Evolutionary conservation across 2,113 vertebrate species (phyloP), one percentile per base, ranked within the genome.

Genomic region (Pyxicephalus adspersus): DNA sequence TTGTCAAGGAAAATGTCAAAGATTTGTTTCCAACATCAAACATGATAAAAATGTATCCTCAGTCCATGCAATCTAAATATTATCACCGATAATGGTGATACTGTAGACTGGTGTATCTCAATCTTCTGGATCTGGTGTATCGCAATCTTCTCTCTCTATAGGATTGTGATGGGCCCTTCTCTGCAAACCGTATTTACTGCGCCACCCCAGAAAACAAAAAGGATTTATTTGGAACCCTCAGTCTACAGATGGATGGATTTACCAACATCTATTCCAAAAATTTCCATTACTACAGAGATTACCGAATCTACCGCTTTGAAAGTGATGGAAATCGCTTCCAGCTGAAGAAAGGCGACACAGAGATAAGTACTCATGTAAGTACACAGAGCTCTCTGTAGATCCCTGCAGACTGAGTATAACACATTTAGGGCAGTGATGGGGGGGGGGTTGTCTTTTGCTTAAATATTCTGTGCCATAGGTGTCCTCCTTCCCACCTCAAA

Each of bases 361-460:
- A 95, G 81, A 87, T 98, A 22, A 90, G 95, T 51, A 89, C 96
- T 0, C 89, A 95, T 23, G 97, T 98, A 92, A 3, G 90, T 85
- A 6, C 2, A 7, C n/a, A n/a, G n/a, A n/a, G n/a, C n/a, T n/a
- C n/a, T n/a, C n/a, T n/a, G n/a, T n/a, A n/a, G n/a, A n/a, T n/a
- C n/a, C n/a, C n/a, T n/a, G n/a, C n/a, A n/a, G n/a, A n/a, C n/a
- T n/a, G n/a, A n/a, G n/a, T n/a, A n/a, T n/a, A n/a, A n/a, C n/a
- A n/a, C n/a, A n/a, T n/a, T n/a, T n/a, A n/a, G n/a, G n/a, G n/a
- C n/a, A n/a, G n/a, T n/a, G n/a, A n/a, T 23, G 23, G 5, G 15
- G 1, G 16, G 25, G 15, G 45, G 25, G 2, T 5, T 8, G 28
- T 23, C 6, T 4, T 58, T 58, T 20, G 18, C 3, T 4, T 22